Base-by-base conservation (phyloP, 2,797 vertebrate genomes). In the Sylvia borin region DNA sequence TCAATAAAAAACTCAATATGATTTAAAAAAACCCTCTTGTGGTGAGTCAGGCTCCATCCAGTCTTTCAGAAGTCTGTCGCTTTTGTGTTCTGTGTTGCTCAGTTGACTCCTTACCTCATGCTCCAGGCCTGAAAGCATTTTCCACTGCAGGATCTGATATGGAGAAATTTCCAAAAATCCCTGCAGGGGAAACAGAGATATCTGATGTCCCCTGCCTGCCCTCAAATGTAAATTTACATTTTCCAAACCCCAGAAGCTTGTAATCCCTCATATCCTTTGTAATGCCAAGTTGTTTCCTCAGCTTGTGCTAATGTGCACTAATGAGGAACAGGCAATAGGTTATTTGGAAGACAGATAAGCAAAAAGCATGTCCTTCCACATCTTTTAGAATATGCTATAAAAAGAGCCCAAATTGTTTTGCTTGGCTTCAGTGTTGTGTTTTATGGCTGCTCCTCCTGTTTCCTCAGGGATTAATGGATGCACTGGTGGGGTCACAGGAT, bases 211-310 rank as follows among this genome's bases (percentile, higher is more conserved):
- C 85, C 54, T 83, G 72, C 75, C 61, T 93, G 75, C 81, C 74
- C 85, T 92, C 61, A 71, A 88, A 83, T 45, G 57, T 77, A 83
- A 92, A 96, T 92, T 94, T 93, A 92, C 81, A 51, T 94, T 96
- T 95, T 74, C 81, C 66, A 91, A 88, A 88, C 61, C 54, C n/a
- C 10, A 91, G 71, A 53, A 89, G 61, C 65, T 92, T 75, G 29
- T 94, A 92, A 95, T 93, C 91, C 47, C 34, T 80, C 57, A n/a
- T 79, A 62, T 85, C 89, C 47, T 88, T 89, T 83, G 57, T 74
- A 89, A 72, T 66, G 92, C 51, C 89, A 58, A 57, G 74, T 77
- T 93, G 86, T 92, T 80, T 94, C 42, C 64, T 42, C 74, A 91
- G 78, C 42, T 89, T 92, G 90, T 85, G 38, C 51, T 83, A 91